These are phyloP conservation scores for Aptenodytes patagonicus DNA, from an alignment of 2,113 vertebrate species.

Conservation along the genomic window DNA sequence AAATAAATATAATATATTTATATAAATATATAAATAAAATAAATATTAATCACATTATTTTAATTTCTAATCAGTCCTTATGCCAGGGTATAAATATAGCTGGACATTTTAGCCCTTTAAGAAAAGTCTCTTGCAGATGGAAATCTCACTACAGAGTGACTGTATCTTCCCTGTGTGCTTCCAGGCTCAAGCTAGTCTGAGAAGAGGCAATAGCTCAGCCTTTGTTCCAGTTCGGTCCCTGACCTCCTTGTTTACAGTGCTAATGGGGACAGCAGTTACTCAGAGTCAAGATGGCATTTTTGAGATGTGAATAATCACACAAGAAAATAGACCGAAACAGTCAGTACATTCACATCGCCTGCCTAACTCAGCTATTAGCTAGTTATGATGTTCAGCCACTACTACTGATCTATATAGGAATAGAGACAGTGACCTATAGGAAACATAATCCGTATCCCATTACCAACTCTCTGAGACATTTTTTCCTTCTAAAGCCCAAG, in stretches of 20 bases:
- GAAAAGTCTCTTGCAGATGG: not conserved
- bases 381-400: not conserved
- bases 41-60: not conserved
- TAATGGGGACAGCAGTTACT: conserved; percentile 47
- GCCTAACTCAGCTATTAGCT: not conserved
- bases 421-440: conserved; percentile 35
- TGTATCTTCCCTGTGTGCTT: not conserved
- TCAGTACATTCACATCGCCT: conserved; percentile 32
- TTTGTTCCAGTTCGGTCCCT: conserved; percentile 41
- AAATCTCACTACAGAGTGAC: not conserved
- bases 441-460: conserved; percentile 23
- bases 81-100: not conserved
- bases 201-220: conserved; percentile 45
- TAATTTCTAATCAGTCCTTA: not conserved
- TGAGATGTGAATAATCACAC: conserved; percentile 57
- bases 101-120: not conserved
- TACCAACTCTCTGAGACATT: conserved; percentile 31
- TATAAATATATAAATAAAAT: too few relatives aligned
- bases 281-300: conserved; percentile 53
- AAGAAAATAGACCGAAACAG: conserved; percentile 39
- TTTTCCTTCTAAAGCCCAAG: not conserved
- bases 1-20: too few relatives aligned
- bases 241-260: conserved; percentile 51
- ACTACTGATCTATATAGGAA: not conserved
- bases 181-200: not conserved